Evolutionary conservation across 2,888 invertebrate species (phyloP), one percentile per base, ranked within the genome.

Genomic region (Petrolisthes cinctipes): DNA sequence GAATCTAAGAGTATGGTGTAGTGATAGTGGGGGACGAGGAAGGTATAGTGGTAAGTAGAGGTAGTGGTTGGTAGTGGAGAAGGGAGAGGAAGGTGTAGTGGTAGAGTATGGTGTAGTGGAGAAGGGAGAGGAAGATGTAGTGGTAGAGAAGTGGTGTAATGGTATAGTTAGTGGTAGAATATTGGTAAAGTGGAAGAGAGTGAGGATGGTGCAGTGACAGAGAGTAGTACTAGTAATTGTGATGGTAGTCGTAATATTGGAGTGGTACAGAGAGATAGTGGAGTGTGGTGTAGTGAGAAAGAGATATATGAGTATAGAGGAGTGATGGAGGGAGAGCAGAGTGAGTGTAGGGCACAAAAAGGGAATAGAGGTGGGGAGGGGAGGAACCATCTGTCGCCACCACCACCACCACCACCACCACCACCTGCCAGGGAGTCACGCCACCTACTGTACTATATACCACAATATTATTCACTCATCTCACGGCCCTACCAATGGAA

Each of bases 401-500:
- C 78, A 76, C 51, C 75, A 76, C 5, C 20, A 76, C 51, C 75
- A 76, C 5, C 20, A 76, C 23, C 23, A 78, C 78, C 78, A 76
- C 51, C 75, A 76, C 5, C 20, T 51, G 51, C 75, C 5, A 9
- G 73, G 37, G 9, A 20, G 9, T 37, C 17, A 73, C 73, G 37
- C 73, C 4, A 37, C 37, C 37, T 37, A 37, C 37, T 37, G 37
- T 37, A 37, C 37, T 37, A 37, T 37, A 1, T 2, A 37, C 37
- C 37, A 37, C 37, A 37, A 37, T 37, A 37, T 37, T 37, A 37
- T 37, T 37, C 37, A 37, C 37, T 37, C 37, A 37, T 37, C 37
- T 37, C 37, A 37, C 37, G 17, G 66, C 66, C 66, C 3, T 66
- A 37, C 37, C 37, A 37, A 37, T 37, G 37, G 37, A 37, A 37